These are phyloP conservation scores for Lathamus discolor DNA, from an alignment of 2,113 vertebrate genomes.

Conservation along the genomic window DNA sequence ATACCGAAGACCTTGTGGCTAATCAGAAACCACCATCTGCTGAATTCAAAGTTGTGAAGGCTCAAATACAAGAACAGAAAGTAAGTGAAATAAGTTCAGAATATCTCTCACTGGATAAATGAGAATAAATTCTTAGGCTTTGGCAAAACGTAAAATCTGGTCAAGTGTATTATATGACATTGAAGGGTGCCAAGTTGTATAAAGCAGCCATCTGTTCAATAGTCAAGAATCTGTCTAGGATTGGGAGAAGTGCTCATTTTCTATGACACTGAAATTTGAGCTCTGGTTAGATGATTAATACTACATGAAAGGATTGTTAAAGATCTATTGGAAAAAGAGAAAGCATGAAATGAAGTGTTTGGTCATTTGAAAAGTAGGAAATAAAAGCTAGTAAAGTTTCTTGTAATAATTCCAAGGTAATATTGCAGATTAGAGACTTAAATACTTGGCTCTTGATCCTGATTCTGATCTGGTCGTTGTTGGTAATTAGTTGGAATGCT, in stretches of 20 bases:
- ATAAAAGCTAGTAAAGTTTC: not conserved
- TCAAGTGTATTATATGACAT: not conserved
- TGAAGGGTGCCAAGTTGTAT: not conserved
- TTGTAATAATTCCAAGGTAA: not conserved
- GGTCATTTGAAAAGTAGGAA: not conserved
- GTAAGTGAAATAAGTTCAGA: slow-evolving; percentile 67
- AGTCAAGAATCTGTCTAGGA: not conserved
- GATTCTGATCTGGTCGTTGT: not conserved
- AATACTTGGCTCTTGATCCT: not conserved
- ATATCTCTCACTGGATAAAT: not conserved
- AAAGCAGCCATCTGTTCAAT: not conserved
- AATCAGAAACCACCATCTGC: slow-evolving; percentile 95
- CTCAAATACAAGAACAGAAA: slow-evolving; percentile 98
- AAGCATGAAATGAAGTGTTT: not conserved
- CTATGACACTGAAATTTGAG: not conserved
- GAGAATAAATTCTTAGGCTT: not conserved
- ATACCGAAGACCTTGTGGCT: slow-evolving; percentile 94
- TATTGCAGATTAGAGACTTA: not conserved
- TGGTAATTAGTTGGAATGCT: not conserved
- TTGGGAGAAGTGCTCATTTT: not conserved
- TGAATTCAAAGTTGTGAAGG: slow-evolving; percentile 98
- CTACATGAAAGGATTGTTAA: not conserved
- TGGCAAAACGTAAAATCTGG: not conserved
- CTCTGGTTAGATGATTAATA: not conserved
- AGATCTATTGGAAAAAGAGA: not conserved